Base-by-base conservation (phyloP, 2,797 vertebrate species). In the Neosilurus hyrtlii region DNA sequence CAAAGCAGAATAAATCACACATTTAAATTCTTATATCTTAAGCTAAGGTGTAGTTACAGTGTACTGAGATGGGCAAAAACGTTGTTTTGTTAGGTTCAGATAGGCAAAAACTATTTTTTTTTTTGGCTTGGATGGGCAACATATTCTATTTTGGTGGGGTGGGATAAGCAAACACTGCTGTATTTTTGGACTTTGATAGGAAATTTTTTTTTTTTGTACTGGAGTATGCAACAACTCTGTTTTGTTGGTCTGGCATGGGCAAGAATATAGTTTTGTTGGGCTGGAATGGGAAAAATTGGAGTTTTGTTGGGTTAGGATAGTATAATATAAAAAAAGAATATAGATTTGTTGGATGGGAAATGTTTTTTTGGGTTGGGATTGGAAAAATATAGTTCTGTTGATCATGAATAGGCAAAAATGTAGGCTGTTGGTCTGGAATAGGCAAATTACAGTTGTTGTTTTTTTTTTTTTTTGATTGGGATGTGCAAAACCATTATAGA, bases 401-500 rank as follows among this genome's bases (percentile, higher is more conserved):
- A 52, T 3, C 14, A 9, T 7, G 51, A 15, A 30, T 26, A 3
- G 15, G 49, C 2, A 61, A 37, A 43, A 43, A n/a, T 14, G 5
- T 11, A 15, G 1, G 43, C n/a, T 51, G 12, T 9, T 76, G 35
- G 11, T 0, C 52, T 35, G 26, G 2, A 15, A 26, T 56, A 15
- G 22, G 5, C 6, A 9, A 16, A 52, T 15, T 1, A 54, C 5
- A 8, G 1, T 3, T 73, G 18, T 43, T 71, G 2, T 26, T 14
- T 3, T 0, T 0, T 9, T 3, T 73, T 30, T 43, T 71, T 9
- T 26, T 14, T 3, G 3, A 0, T 9, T 1, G 5, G 54, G 16
- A 20, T 57, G 7, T 1, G 9, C 9, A 57, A 57, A 73, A 20
- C 24, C 20, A 9, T 2, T 2, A 43, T 8, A 43, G 43, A 43